Conservation (phyloP, 1,140 invertebrate species). For the Ooceraea biroi region DNA sequence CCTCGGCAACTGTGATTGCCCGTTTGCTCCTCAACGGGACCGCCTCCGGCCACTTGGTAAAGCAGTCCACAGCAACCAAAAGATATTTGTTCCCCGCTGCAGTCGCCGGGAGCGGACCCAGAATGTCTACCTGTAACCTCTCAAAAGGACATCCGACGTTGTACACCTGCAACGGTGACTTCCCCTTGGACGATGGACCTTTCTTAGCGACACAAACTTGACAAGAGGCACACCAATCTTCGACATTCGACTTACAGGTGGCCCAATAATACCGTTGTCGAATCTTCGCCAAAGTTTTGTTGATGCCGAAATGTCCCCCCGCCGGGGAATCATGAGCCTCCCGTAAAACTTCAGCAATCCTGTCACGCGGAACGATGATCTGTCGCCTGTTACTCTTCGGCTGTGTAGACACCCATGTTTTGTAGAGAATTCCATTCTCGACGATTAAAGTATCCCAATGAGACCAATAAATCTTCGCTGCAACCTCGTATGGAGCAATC, state of each 20-base stretch:
- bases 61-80: no score
- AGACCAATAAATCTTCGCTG: background rate
- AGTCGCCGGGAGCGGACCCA: background rate
- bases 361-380: background rate
- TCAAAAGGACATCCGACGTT: background rate
- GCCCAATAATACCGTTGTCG: no score
- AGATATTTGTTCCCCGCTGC: background rate
- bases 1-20: no score
- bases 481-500: background rate
- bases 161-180: background rate
- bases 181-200: background rate
- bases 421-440: background rate
- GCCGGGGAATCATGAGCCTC: background rate
- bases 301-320: background rate
- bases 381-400: background rate
- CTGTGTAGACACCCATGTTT: background rate
- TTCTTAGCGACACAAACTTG: background rate
- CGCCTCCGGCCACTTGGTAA: no score
- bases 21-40: background rate
- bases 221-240: background rate
- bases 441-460: no score
- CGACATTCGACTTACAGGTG: background rate
- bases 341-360: background rate
- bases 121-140: background rate
- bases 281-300: conserved; percentile 12